Evolutionary conservation across 2,888 invertebrate genomes (phyloP).

Genomic region (Brachynemurus nebulosus): DNA sequence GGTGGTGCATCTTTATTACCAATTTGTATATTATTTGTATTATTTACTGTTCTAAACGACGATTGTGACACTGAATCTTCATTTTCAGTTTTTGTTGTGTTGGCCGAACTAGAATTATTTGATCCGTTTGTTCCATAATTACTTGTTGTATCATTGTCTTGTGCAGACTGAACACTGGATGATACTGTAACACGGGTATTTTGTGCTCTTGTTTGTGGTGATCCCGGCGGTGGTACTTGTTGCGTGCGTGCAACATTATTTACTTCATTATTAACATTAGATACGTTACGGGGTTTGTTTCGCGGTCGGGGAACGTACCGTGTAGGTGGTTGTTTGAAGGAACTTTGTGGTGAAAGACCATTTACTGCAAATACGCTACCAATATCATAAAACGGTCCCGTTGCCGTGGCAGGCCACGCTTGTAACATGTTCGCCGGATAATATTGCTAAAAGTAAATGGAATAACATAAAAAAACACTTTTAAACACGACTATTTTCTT

Average conservation of each 20-base stretch:
- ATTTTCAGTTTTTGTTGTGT: conserved; percentile 1
- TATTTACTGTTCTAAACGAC: neutral
- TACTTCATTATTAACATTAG: neutral
- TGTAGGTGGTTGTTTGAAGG: conserved; percentile 39
- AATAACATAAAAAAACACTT: neutral
- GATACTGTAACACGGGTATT: conserved; percentile 13
- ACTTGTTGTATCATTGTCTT: conserved; percentile 1
- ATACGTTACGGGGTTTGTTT: conserved; percentile 21
- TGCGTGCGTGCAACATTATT: conserved; percentile 1
- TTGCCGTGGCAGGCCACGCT: conserved; percentile 34
- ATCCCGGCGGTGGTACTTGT: conserved; percentile 25
- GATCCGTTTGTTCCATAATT: neutral
- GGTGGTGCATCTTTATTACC: conserved; percentile 30
- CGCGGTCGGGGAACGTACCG: conserved; percentile 30
- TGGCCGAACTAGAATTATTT: neutral
- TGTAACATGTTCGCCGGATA: conserved; percentile 48
- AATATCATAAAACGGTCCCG: conserved; percentile 46
- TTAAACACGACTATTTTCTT: neutral
- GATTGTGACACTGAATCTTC: conserved; percentile 6
- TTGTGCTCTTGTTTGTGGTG: conserved; percentile 31
- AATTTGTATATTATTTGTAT: conserved; percentile 8
- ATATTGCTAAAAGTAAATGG: too few relatives aligned
- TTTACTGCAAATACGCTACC: conserved; percentile 58
- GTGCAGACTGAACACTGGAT: conserved; percentile 5
- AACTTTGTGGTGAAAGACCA: conserved; percentile 52